Evolutionary conservation across 2,113 vertebrate genomes (phyloP), one percentile per base, ranked within the genome.

Genomic region (Oreochromis aureus): DNA sequence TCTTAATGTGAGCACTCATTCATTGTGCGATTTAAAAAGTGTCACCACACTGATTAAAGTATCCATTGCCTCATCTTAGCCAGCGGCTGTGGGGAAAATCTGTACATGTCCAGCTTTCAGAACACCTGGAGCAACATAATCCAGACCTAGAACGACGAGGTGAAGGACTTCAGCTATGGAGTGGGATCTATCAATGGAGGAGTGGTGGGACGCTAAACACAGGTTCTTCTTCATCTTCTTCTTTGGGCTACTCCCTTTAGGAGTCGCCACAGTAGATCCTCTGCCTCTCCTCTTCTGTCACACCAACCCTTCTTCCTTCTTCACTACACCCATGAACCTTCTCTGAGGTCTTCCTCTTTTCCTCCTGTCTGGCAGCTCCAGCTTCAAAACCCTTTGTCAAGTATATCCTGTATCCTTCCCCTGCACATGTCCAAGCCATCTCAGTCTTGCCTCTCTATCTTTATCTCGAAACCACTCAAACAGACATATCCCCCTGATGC

Each of bases 11-110:
- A 53, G 51, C 51, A 53, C 51, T 53, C 51, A 18, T 27, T 18
- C n/a, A 15, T 19, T 51, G 6, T 22, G 22, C 15, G n/a, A 24
- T 56, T 56, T 56, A 80, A 39, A 6, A 32, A 39, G 16, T 22
- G 10, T n/a, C 5, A n/a, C 7, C 36, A 36, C 9, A 69, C 18
- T 19, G 10, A 27, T 4, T 18, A 5, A 46, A 63, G 4, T 6
- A 19, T 56, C 51, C 30, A 22, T 18, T 7, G 18, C 34, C 32
- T 36, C 6, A 15, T 19, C 7, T 63, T 44, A 90, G 94, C 82
- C 5, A 92, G 86, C 6, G 5, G 9, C 9, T 53, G 18, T 53
- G 51, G 19, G 19, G 51, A 53, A 53, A 53, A 53, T 53, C 51
- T n/a, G 51, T 53, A 53, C 51, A 53, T 53, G 51, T 53, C 18